Base-by-base conservation (phyloP, 37 sponge, comb jelly and placozoan species). In the Eunapius fragilis region DNA sequence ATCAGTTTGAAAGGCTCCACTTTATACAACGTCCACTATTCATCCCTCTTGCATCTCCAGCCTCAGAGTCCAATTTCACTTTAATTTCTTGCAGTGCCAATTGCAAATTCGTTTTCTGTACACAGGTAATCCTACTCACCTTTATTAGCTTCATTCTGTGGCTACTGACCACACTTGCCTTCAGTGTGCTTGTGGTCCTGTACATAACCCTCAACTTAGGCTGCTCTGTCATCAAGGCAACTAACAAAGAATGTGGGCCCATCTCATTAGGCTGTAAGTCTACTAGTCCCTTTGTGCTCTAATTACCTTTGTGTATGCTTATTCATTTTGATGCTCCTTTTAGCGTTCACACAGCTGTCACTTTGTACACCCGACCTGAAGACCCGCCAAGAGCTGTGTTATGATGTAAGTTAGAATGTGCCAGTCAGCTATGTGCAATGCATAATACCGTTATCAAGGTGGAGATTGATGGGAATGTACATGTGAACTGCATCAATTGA, bases 91-190 rank as follows among this genome's bases (percentile, higher is more conserved):
- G n/a, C n/a, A n/a, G n/a, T n/a, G n/a, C n/a, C n/a, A n/a, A n/a
- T n/a, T n/a, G n/a, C n/a, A n/a, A n/a, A n/a, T n/a, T n/a, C n/a
- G n/a, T n/a, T 41, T 41, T 41, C 14, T 4, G 58, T 58, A 58
- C 58, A 58, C 80, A 85, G 85, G 28, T 67, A 3, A 74, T 90
- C 14, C n/a, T 77, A 14, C 26, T 84, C 48, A 85, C 80, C 23
- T 87, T 91, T 31, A 2, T 83, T 25, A 83, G 34, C 78, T 69
- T 87, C 3, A 23, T 82, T 0, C 31, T 91, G 41, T 91, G 87
- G 91, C 26, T 91, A 28, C 25, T 75, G 34, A 32, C 87, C 35
- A 37, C 34, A 26, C 84, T 87, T 9, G 80, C 25, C 2, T 69
- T 83, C 14, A 73, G 69, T 36, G 48, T 82, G 25, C 5, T 91